Base-by-base conservation (phyloP, 1,140 invertebrate genomes). In the Coelopa frigida region DNA sequence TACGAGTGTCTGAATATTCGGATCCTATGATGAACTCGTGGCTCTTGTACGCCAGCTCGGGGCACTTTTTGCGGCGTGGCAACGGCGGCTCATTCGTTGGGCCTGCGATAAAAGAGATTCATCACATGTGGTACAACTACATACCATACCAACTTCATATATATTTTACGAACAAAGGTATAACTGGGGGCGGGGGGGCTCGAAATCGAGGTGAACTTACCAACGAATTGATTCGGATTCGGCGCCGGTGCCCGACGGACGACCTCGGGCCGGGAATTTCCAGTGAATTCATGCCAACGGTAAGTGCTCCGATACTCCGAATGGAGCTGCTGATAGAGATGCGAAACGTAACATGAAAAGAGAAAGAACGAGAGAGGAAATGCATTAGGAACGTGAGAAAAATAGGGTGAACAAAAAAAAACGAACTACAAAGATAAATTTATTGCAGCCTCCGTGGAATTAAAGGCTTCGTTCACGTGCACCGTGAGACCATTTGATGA, bases 251-350 rank as follows among this genome's bases (percentile, higher is more conserved):
- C 74, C 57, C 71, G 74, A 68, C 74, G 78, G 61, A 73, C 66
- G 71, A 74, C 74, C 74, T 73, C 60, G 63, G 81, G 78, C 70
- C 81, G 73, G 71, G 80, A 75, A 68, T 79, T 71, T 38, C 82
- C 82, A 47, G 84, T 85, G 75, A 86, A 88, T 71, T 89, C 86
- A 79, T 91, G 87, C 88, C 88, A 91, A 81, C 84, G 81, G 78
- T 89, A 91, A 55, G 87, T 90, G 79, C 87, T 90, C 75, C 86
- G 77, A 73, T 91, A 91, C 72, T 91, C 87, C 60, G 87, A 89
- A 75, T 90, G 87, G 75, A 89, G 80, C 85, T 91, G 79, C 78
- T 77, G 61, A 61, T 50, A 73, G 41, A 14, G n/a, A 41, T 18
- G n/a, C 50, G 47, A 54, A 42, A 48, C 43, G n/a, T 35, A 17